These are phyloP conservation scores for Myotis lucifugus DNA, from an alignment of 2,113 vertebrate species.

Conservation along the genomic window DNA sequence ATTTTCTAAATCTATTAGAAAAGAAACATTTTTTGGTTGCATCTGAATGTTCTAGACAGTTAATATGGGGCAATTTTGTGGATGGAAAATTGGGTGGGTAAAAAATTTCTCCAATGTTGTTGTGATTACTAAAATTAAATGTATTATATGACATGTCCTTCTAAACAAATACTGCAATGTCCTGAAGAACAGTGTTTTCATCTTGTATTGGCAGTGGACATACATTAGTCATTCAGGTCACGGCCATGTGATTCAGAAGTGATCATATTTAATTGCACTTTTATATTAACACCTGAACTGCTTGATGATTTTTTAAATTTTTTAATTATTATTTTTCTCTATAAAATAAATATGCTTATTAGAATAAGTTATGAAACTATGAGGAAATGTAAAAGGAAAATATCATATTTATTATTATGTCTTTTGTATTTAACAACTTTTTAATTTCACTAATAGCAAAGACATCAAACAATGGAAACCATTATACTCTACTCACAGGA, in stretches of 20 bases:
- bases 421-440: not conserved
- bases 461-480: not conserved
- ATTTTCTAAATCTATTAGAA: constrained; percentile 21
- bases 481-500: not conserved
- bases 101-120: constrained; percentile 54
- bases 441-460: not conserved
- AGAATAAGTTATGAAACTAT: not conserved
- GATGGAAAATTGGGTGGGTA: constrained; percentile 37
- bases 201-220: not conserved
- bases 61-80: constrained; percentile 12
- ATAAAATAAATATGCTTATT: not conserved
- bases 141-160: constrained; percentile 16
- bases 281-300: not conserved
- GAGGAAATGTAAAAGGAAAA: not conserved
- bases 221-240: not conserved
- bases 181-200: not conserved
- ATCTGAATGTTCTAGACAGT: not conserved
- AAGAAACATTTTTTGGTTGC: not conserved
- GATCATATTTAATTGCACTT: not conserved
- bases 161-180: not conserved
- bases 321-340: not conserved
- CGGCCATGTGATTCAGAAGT: not conserved
- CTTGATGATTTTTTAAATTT: not conserved
- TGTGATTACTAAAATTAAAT: constrained; percentile 47
- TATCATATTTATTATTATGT: too few relatives aligned